Base-by-base conservation (phyloP, 1,140 invertebrate genomes). In the Tyrophagus putrescentiae region DNA sequence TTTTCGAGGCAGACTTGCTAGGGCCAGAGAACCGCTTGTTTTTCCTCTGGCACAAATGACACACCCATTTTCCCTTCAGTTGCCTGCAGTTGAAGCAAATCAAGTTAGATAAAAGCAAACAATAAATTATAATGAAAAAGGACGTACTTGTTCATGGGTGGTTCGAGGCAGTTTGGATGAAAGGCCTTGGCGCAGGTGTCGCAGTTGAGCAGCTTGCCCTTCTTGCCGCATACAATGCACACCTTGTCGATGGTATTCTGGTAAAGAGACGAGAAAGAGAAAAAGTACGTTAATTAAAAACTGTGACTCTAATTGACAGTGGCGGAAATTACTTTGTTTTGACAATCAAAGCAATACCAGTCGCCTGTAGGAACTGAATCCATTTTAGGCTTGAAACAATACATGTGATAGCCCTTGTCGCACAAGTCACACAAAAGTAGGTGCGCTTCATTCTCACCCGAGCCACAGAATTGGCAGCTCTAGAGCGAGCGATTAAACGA, bases 371-470 rank as follows among this genome's bases (percentile, higher is more conserved):
- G 92, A 75, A 81, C 94, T 68, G 83, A 85, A 60, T 91, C 87
- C 85, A 97, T 89, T 74, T 88, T 84, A 65, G 92, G 92, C 76
- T 90, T 91, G 77, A 97, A 96, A 76, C 92, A 97, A 71, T 96
- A 96, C 44, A 89, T 96, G 76, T 96, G 93, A 72, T 95, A 96
- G 50, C 92, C 93, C 73, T 89, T 88, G 76, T 97, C 93, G 77
- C 93, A 97, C 62, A 89, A 86, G 76, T 97, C 93, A 76, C 93
- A 97, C 2, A 97, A 76, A 60, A 97, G 75, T 44, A 97, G 73
- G 71, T 93, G 86, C 66, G 91, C 92, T 75, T 97, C 93, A 68
- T 95, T 91, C 73, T 96, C 90, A 62, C 92, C 92, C 68, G 83
- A 85, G 67, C 87, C 82, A 75, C 93, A 97, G 71, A 96, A 92